A percentile compares a stretch with the other conserved stretches of the same genome.
Conservation (phyloP, 2,113 vertebrate species). For the Microcebus ravelobensis region DNA sequence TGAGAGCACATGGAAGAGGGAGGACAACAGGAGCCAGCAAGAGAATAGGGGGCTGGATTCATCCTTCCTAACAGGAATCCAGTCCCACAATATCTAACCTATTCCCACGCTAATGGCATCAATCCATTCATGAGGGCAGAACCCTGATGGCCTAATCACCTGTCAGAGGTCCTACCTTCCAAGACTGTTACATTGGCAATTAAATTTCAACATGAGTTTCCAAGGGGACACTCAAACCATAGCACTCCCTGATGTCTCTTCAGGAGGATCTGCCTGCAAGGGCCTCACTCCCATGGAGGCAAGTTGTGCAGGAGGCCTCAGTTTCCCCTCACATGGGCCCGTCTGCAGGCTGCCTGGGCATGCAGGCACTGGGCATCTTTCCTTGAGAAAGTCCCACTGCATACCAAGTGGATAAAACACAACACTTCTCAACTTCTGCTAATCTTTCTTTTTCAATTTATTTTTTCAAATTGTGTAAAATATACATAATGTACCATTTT, state of each 20-base stretch:
- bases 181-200: neutral
- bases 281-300: neutral
- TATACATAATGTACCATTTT: neutral
- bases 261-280: neutral
- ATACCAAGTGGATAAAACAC: neutral
- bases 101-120: neutral
- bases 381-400: neutral
- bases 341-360: neutral
- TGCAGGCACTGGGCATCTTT: neutral
- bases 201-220: neutral
- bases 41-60: neutral
- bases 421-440: neutral
- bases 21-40: neutral
- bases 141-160: neutral
- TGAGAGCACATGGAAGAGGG: neutral
- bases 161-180: neutral
- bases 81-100: neutral
- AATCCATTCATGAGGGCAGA: neutral
- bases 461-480: neutral
- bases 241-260: neutral
- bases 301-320: neutral
- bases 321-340: rapidly evolving
- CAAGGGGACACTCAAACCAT: neutral
- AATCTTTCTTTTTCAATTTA: neutral
- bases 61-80: neutral